Evolutionary conservation across 2,888 invertebrate genomes (phyloP).

Genomic region (Conchocele bisecta): DNA sequence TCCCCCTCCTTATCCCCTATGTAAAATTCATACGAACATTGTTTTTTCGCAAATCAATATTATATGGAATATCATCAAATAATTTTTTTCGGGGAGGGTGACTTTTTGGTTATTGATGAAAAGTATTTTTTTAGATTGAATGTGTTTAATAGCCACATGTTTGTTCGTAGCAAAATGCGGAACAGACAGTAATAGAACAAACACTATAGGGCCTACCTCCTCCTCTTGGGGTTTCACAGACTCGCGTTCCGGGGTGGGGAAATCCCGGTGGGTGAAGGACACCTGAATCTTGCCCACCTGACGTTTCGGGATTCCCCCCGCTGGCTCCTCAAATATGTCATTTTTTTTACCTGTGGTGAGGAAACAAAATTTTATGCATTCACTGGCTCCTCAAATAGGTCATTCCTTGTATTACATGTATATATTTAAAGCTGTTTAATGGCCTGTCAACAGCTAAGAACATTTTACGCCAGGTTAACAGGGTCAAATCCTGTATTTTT

Average conservation of each 20-base stretch:
- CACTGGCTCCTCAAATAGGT: neutral
- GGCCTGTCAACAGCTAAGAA: neutral
- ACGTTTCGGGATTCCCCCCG: constrained; percentile 82
- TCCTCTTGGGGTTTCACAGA: constrained; percentile 85
- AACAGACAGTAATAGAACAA: no score
- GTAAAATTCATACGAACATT: no score
- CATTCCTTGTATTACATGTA: neutral
- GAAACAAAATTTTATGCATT: constrained; percentile 73
- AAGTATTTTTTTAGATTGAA: no score
- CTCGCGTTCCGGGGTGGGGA: constrained; percentile 90
- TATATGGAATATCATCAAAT: no score
- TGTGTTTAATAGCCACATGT: no score
- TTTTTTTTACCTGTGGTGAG: constrained; percentile 62
- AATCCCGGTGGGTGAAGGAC: constrained; percentile 89
- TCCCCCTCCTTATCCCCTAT: no score
- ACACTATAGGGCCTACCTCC: constrained; percentile 83
- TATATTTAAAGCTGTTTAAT: neutral
- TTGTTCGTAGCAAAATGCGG: no score
- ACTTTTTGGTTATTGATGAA: no score
- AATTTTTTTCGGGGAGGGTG: no score
- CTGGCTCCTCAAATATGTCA: constrained; percentile 74
- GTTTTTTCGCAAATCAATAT: no score
- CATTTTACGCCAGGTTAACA: no score
- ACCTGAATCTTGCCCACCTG: constrained; percentile 86
- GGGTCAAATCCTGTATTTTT: no score